Evolutionary conservation across 30 jellyfish, hydroid and myxozoan genomes (phyloP), one percentile per base, ranked within the genome.

Genomic region (Pseudorhiza aurosa): DNA sequence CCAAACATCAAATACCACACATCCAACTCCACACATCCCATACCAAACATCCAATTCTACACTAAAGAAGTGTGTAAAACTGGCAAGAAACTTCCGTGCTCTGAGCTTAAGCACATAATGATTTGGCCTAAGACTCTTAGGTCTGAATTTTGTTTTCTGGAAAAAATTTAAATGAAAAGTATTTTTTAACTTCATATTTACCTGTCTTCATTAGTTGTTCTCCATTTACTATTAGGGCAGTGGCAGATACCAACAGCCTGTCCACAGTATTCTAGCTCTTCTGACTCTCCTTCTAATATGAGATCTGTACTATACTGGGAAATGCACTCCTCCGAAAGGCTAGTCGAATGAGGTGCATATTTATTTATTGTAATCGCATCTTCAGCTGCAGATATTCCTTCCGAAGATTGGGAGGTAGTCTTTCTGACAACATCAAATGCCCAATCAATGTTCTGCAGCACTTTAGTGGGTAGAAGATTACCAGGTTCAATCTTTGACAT

Each of bases 161-260:
- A n/a, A n/a, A n/a, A n/a, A n/a, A n/a, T n/a, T n/a, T n/a, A n/a
- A 26, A 1, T 19, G 8, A 0, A 1, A 33, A 1, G 14, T 29
- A 15, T 28, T 37, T 65, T 1, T 31, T 24, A 36, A 0, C 12
- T 9, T 25, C 18, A 44, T 15, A 40, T 3, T 29, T 77, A 77
- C 90, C 86, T 72, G 55, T 83, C 95, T 60, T 83, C 87, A 21
- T 65, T 45, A 0, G 33, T 37, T 1, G 71, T 37, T 29, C 87
- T 58, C 87, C 87, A 83, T 19, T 44, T 55, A 17, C 53, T 53
- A 69, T 83, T 83, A 10, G 30, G 58, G 22, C 31, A 19, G 2
- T 83, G 95, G 77, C 87, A 69, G 19, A 83, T 49, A 5, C 95
- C 95, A 69, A 83, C 57, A 27, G 95, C 65, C 33, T 65, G 87